A percentile compares a stretch with the other conserved stretches of the same genome.
Conservation (phyloP, 2,888 invertebrate species). For the Metallyticus violacea region DNA sequence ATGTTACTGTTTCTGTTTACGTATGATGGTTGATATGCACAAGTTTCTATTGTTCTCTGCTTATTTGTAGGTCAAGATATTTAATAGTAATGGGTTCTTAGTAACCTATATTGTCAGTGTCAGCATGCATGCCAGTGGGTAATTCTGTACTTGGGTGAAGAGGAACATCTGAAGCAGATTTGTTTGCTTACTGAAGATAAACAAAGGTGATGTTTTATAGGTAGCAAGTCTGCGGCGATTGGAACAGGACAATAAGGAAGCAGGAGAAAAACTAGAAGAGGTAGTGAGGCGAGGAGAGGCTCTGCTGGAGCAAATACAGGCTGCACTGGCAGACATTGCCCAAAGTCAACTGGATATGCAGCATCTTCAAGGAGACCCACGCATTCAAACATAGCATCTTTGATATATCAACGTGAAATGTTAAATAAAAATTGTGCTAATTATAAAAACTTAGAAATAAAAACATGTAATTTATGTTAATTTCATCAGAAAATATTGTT, state of each 20-base stretch:
- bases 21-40: too few relatives aligned
- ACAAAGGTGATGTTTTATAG: conserved; percentile 34
- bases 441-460: background rate
- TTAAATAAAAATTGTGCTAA: background rate
- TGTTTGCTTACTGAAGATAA: too few relatives aligned
- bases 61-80: too few relatives aligned
- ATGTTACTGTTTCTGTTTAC: too few relatives aligned
- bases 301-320: conserved; percentile 83
- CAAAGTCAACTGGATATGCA: conserved; percentile 89
- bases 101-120: too few relatives aligned
- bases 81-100: too few relatives aligned
- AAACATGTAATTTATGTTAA: conserved; percentile 14
- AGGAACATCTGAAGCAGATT: background rate
- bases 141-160: background rate
- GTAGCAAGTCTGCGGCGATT: conserved; percentile 67
- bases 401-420: background rate
- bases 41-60: too few relatives aligned
- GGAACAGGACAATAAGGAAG: conserved; percentile 90
- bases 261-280: conserved; percentile 71
- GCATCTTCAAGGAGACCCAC: conserved; percentile 47
- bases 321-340: conserved; percentile 88
- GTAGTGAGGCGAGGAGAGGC: conserved; percentile 85
- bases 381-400: background rate
- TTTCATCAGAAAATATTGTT: conserved; percentile 20
- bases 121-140: background rate